phyloP scores from a whole-genome alignment of 2,888 invertebrate genomes.

The Stegana nigrithorax region DNA sequence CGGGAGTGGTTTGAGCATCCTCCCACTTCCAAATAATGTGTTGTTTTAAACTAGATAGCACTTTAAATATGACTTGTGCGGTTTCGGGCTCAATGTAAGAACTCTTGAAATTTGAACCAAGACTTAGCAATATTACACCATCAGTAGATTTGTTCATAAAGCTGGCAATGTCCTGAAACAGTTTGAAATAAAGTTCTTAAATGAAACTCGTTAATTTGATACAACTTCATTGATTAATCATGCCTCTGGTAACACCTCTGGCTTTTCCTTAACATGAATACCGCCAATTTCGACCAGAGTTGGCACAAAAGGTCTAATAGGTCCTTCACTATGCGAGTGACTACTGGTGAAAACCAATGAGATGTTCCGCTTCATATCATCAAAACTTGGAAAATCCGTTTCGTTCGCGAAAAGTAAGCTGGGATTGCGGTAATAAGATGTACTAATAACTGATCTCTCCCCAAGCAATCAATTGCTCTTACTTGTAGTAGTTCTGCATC shows the following conservation, averaged over 20 bases:
- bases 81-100: background rate
- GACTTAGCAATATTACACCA: conserved; percentile 67
- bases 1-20: conserved; percentile 68
- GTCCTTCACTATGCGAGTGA: conserved; percentile 59
- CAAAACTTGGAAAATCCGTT: conserved; percentile 39
- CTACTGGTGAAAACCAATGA: conserved; percentile 57
- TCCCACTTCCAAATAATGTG: conserved; percentile 77
- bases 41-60: conserved; percentile 71
- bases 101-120: conserved; percentile 63
- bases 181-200: background rate
- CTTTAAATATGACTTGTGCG: conserved; percentile 41
- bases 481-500: background rate
- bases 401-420: conserved; percentile 22
- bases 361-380: conserved; percentile 54
- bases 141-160: conserved; percentile 65
- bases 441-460: too few species aligned
- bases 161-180: conserved; percentile 57
- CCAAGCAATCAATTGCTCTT: too few species aligned
- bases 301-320: conserved; percentile 60
- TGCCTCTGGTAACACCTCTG: conserved; percentile 60
- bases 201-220: background rate
- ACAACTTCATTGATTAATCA: too few species aligned
- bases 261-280: conserved; percentile 63
- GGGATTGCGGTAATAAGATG: too few species aligned
- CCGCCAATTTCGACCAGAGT: conserved; percentile 62